These are phyloP conservation scores for Tricholaema leucomelas DNA, from an alignment of 2,113 vertebrate genomes.

Conservation along the genomic window DNA sequence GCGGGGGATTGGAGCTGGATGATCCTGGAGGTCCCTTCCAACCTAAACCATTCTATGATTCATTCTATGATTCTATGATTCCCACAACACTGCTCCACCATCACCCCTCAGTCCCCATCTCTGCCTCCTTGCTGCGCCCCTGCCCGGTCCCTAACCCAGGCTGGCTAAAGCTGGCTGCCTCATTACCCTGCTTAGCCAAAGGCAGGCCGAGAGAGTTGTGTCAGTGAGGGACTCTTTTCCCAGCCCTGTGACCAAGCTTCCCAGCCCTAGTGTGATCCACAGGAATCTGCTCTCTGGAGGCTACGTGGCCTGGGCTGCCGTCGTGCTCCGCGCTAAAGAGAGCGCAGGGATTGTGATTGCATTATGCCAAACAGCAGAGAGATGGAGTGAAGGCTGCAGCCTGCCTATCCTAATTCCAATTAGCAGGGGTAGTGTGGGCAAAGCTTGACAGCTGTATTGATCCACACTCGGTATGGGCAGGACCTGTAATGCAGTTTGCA, in stretches of 20 bases:
- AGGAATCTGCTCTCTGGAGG: not conserved
- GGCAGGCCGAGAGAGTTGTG: not conserved
- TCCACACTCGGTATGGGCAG: not conserved
- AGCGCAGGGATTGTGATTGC: slow-evolving; percentile 46
- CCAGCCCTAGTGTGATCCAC: not conserved
- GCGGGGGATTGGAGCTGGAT: too few species aligned
- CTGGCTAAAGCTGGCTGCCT: not conserved
- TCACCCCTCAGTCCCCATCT: not conserved
- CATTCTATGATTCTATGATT: too few species aligned
- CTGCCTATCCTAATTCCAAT: slow-evolving; percentile 49
- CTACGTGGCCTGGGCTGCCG: not conserved
- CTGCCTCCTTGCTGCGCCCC: not conserved
- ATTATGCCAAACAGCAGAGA: slow-evolving; percentile 32
- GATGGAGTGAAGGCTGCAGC: slow-evolving; percentile 42
- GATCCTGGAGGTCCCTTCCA: too few species aligned
- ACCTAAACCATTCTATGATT: too few species aligned
- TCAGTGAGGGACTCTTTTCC: not conserved
- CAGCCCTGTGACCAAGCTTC: not conserved
- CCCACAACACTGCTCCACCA: not conserved
- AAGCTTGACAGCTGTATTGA: slow-evolving; percentile 47
- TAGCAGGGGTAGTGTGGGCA: slow-evolving; percentile 28
- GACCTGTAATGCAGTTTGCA: not conserved
- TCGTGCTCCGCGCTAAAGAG: not conserved
- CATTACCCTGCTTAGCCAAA: not conserved
- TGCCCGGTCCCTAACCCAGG: not conserved